A percentile compares a stretch with the other conserved stretches of the same genome.
These are phyloP conservation scores for Benthosema pterotum DNA, from an alignment of 2,797 vertebrate species.

Conservation along the genomic window DNA sequence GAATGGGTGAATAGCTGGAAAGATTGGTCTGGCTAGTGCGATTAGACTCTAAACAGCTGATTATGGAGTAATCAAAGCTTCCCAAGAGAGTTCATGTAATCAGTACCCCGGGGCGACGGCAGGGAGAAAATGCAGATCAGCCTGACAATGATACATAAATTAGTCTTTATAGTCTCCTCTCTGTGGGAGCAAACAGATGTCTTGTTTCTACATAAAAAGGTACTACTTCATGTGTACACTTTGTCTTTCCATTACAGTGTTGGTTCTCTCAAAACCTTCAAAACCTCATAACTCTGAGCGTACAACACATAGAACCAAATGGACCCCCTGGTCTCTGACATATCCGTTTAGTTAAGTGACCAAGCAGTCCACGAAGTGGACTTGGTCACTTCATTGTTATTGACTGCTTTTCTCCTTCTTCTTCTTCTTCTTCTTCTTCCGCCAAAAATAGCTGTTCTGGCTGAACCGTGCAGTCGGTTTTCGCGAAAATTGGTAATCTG, in stretches of 20 bases:
- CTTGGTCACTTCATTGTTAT: too few relatives aligned
- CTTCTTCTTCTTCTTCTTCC: too few relatives aligned
- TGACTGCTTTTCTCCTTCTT: too few relatives aligned
- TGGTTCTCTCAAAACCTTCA: too few relatives aligned
- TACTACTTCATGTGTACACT: conserved; percentile 16
- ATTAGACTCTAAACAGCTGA: conserved; percentile 58
- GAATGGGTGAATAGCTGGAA: conserved; percentile 46
- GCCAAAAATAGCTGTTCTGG: too few relatives aligned
- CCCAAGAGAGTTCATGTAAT: conserved; percentile 53
- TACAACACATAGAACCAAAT: too few relatives aligned
- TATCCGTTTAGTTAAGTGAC: too few relatives aligned
- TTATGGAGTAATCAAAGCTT: conserved; percentile 56
- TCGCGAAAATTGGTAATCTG: too few relatives aligned
- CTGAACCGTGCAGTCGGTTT: too few relatives aligned
- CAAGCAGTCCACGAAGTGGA: too few relatives aligned
- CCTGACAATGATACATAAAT: conserved; percentile 31
- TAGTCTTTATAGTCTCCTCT: conserved; percentile 22
- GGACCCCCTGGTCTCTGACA: too few relatives aligned
- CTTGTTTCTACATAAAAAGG: conserved; percentile 30
- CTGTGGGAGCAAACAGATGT: conserved; percentile 37
- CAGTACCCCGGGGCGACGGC: conserved; percentile 41
- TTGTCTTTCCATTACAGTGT: background rate
- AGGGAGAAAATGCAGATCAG: conserved; percentile 45
- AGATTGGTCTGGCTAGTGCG: conserved; percentile 51
- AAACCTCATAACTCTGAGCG: too few relatives aligned